Conservation (phyloP, 1,140 invertebrate genomes). For the Hermatobates lingyangjiaoensis region DNA sequence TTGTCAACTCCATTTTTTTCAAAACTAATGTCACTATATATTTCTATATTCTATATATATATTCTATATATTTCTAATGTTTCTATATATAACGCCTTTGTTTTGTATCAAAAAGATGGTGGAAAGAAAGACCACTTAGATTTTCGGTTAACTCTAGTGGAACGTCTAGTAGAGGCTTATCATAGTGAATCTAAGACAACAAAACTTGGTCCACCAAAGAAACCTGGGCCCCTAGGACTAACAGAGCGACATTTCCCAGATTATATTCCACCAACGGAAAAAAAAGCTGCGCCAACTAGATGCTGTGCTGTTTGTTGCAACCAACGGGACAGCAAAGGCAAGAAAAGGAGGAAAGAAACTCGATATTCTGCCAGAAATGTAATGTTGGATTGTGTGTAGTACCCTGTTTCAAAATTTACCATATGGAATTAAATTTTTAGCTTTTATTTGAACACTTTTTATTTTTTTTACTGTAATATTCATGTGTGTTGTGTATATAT, state of each 20-base stretch:
- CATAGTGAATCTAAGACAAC: not conserved
- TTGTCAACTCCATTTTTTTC: no score
- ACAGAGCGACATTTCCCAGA: not conserved
- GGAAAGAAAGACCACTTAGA: not conserved
- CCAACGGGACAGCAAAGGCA: not conserved
- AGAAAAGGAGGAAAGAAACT: not conserved
- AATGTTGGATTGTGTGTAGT: not conserved
- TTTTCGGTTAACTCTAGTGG: not conserved
- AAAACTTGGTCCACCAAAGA: not conserved
- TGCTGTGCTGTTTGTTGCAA: not conserved
- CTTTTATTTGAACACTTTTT: not conserved
- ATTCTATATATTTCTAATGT: no score
- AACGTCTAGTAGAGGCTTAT: not conserved
- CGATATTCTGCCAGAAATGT: not conserved
- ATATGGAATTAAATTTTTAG: not conserved
- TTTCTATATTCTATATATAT: no score
- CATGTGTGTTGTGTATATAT: no score
- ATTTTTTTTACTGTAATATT: no score
- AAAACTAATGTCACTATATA: no score
- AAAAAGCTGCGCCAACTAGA: not conserved
- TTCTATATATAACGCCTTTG: not conserved
- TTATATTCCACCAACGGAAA: not conserved
- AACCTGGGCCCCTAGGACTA: not conserved
- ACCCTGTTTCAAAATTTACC: not conserved
- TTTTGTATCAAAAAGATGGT: not conserved